These are phyloP conservation scores for Erpobdella octoculata DNA, from an alignment of 2,888 invertebrate genomes.

Conservation along the genomic window DNA sequence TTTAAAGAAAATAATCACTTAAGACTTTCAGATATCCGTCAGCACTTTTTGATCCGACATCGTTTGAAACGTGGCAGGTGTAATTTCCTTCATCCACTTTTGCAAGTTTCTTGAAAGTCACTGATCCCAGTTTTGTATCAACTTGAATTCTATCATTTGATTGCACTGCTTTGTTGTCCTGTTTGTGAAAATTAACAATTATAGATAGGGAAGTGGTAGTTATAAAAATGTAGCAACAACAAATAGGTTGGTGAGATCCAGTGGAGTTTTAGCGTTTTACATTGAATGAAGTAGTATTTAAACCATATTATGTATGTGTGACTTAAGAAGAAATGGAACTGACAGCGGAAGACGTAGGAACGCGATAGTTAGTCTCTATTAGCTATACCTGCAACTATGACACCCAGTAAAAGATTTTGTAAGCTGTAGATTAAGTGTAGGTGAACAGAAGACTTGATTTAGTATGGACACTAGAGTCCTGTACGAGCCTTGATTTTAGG, in stretches of 20 bases:
- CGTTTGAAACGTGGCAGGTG: conserved; percentile 30
- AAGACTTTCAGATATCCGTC: conserved; percentile 31
- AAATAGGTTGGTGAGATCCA: too few species aligned
- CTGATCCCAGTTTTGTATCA: conserved; percentile 25
- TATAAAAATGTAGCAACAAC: not conserved
- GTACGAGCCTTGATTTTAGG: too few species aligned
- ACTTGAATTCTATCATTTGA: conserved; percentile 27
- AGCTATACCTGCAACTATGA: too few species aligned
- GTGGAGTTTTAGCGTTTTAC: too few species aligned
- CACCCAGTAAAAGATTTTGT: too few species aligned
- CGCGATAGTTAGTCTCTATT: too few species aligned
- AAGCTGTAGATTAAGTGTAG: too few species aligned
- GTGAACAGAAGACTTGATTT: too few species aligned
- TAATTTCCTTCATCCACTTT: conserved; percentile 33
- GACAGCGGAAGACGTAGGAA: not conserved
- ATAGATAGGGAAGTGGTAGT: not conserved
- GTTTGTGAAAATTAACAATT: not conserved
- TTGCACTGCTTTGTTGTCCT: conserved; percentile 10
- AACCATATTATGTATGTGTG: not conserved
- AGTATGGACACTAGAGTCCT: too few species aligned
- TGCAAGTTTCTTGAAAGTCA: conserved; percentile 30
- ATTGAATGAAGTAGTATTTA: too few species aligned
- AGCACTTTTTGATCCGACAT: conserved; percentile 22
- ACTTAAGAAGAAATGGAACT: not conserved
- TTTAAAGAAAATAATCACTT: too few species aligned